Evolutionary conservation across 2,113 vertebrate species (phyloP).

Genomic region (Amphilophus citrinellus): DNA sequence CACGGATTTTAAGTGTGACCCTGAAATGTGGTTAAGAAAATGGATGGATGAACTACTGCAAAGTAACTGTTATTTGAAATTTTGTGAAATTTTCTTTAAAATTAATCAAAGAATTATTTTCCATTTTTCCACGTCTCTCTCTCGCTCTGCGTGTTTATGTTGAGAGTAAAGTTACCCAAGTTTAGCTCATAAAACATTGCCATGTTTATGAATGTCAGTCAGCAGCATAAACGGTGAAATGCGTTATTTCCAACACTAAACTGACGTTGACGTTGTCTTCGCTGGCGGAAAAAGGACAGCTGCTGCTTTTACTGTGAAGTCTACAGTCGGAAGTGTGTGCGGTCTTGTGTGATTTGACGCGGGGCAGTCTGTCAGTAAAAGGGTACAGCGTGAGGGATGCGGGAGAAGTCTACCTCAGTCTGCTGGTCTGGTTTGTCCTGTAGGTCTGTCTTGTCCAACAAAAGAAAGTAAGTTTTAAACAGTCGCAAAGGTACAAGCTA

Average conservation of each 20-base stretch:
- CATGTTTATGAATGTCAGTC: background rate
- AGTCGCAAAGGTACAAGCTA: background rate
- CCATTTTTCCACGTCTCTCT: background rate
- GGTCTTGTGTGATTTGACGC: background rate
- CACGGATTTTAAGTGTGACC: background rate
- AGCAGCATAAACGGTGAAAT: too few species aligned
- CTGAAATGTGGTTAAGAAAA: background rate
- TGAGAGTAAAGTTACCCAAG: background rate
- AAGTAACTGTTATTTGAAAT: background rate
- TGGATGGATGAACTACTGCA: background rate
- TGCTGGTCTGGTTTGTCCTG: background rate
- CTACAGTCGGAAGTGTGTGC: rapidly evolving
- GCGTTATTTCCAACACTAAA: background rate
- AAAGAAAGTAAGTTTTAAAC: slow-evolving; percentile 1
- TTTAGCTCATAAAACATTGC: background rate
- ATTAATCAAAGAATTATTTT: background rate
- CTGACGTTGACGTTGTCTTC: background rate
- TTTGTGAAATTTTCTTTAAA: background rate
- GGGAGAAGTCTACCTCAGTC: background rate
- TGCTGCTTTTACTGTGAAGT: slow-evolving; percentile 27
- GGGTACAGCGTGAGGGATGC: background rate
- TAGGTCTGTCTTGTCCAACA: background rate
- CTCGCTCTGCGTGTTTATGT: background rate
- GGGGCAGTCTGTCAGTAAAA: background rate
- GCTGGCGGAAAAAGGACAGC: background rate